Evolutionary conservation across 1,140 invertebrate species (phyloP).

Genomic region (Ceratosolen fusciceps): DNA sequence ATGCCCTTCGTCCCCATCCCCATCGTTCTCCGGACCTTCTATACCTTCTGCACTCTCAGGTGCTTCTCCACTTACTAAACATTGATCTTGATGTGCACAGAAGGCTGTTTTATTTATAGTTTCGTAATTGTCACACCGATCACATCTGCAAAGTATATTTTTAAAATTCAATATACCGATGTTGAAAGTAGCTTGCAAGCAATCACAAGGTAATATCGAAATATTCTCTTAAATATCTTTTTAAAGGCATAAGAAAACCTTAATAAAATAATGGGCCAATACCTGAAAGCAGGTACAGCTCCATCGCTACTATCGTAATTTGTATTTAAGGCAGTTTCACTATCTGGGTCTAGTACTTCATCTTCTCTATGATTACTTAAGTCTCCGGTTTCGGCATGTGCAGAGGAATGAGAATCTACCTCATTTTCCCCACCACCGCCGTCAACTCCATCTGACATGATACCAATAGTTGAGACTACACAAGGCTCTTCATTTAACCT

Average conservation of each 20-base stretch:
- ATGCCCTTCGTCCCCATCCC: conserved; percentile 69
- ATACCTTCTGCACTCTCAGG: conserved; percentile 64
- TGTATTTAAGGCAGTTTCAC: conserved; percentile 73
- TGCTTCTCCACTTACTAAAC: conserved; percentile 66
- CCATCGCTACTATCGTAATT: conserved; percentile 77
- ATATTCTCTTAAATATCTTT: neutral
- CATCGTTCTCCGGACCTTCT: conserved; percentile 65
- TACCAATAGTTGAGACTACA: conserved; percentile 61
- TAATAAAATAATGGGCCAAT: neutral
- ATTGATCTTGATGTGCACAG: conserved; percentile 76
- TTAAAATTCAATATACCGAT: neutral
- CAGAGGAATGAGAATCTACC: conserved; percentile 70
- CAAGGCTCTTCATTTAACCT: conserved; percentile 63
- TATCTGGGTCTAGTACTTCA: conserved; percentile 66
- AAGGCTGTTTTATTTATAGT: conserved; percentile 75
- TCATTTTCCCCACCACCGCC: conserved; percentile 70
- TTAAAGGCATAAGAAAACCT: neutral
- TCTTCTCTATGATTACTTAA: conserved; percentile 66
- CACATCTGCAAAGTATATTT: conserved; percentile 67
- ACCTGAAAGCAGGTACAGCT: conserved; percentile 71
- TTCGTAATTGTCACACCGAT: conserved; percentile 79
- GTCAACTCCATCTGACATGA: conserved; percentile 71
- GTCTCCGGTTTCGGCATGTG: conserved; percentile 63
- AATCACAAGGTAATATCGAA: neutral
- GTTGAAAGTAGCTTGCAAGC: neutral